Base-by-base conservation (phyloP, 2,113 vertebrate species). In the Albula goreensis region DNA sequence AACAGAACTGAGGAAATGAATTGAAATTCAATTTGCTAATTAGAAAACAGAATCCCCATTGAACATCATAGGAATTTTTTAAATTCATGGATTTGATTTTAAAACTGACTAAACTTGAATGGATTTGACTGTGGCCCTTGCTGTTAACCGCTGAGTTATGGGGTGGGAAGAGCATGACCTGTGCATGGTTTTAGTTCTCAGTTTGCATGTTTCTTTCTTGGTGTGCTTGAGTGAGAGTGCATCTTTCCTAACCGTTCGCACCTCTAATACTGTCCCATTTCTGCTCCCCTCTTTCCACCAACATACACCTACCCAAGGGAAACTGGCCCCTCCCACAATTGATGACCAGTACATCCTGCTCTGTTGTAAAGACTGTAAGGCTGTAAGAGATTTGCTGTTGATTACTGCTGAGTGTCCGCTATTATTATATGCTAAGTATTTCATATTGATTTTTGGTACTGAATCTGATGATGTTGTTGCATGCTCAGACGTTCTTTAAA, bases 401-500 rank as follows among this genome's bases (percentile, higher is more conserved):
- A 56, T 85, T 60, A 6, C 13, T 57, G 15, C 83, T 31, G 66
- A 87, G 94, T 95, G 93, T 94, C 5, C 3, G 31, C 0, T 22
- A 12, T 31, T 56, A 85, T 31, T 19, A 70, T n/a, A 49, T 10
- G 22, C 70, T 7, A 25, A 19, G 8, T 25, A 31, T 13, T 49
- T 22, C 15, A 49, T 15, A 93, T 70, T 88, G 80, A 93, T 92
- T 91, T 92, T 91, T 84, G 74, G 49, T 57, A 41, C 87, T 56
- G 5, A 66, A 5, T 84, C 17, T 85, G 81, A 85, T 96, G 95
- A 93, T 91, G 95, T 94, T 92, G 94, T 96, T 97, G 97, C 97
- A 98, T 99, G 98, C 95, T 97, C 96, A 96, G 95, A 96, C 93
- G 95, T 96, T 96, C 93, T 96, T 93, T 98, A 93, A 96, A 91